A percentile compares a stretch with the other conserved stretches of the same genome.
phyloP scores from a whole-genome alignment of 2,113 vertebrate species.

The Tragelaphus strepsiceros region DNA sequence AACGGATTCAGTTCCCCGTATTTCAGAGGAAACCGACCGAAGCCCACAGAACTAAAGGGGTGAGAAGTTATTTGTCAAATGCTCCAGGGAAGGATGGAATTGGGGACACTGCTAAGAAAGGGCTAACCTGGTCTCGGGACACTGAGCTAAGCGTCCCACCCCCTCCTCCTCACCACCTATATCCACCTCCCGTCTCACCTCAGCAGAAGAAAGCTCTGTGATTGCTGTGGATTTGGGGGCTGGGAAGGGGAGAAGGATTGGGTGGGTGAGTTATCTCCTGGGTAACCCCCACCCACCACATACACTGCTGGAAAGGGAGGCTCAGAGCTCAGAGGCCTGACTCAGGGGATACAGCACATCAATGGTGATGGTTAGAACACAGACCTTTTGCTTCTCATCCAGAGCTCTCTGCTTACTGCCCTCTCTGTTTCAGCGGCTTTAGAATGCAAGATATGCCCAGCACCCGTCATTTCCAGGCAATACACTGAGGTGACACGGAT shows the following conservation, averaged over 20 bases:
- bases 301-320: background rate
- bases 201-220: background rate
- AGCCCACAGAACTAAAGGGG: background rate
- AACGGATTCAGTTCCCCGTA: background rate
- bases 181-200: background rate
- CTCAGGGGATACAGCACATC: background rate
- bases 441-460: background rate
- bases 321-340: background rate
- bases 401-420: background rate
- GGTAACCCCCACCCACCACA: background rate
- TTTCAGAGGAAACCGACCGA: background rate
- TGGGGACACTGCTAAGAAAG: background rate
- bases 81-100: background rate
- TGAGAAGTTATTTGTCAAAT: background rate
- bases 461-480: background rate
- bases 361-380: background rate
- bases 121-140: background rate
- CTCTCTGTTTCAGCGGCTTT: background rate
- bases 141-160: background rate
- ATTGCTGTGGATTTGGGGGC: background rate
- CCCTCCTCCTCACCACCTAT: background rate
- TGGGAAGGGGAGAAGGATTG: background rate
- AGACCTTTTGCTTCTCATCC: background rate
- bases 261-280: background rate
- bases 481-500: background rate